Evolutionary conservation across 2,888 invertebrate species (phyloP).

Genomic region (Mythimna loreyi): DNA sequence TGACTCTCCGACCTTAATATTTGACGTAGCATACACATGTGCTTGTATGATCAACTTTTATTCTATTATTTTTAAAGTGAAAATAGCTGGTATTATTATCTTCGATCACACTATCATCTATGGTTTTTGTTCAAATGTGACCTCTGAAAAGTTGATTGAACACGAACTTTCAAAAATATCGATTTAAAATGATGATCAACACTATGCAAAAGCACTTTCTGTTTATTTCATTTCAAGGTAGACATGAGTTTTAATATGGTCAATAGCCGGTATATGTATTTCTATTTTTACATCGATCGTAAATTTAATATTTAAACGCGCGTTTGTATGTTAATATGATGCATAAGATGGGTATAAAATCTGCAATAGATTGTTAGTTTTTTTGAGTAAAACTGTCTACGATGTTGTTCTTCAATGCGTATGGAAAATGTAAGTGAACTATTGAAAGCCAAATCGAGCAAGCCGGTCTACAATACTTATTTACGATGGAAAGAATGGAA

Average conservation of each 20-base stretch:
- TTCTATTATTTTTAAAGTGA: slow-evolving; percentile 58
- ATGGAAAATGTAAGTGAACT: neutral
- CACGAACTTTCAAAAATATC: slow-evolving; percentile 8
- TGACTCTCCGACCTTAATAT: slow-evolving; percentile 79
- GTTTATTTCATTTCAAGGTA: slow-evolving; percentile 40
- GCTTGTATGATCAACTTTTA: slow-evolving; percentile 53
- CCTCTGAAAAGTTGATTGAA: slow-evolving; percentile 4
- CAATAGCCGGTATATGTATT: slow-evolving; percentile 18
- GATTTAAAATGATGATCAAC: neutral
- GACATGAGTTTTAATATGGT: slow-evolving; percentile 24
- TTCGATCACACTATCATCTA: slow-evolving; percentile 15
- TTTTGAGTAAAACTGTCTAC: slow-evolving; percentile 2
- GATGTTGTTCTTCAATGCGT: slow-evolving; percentile 4
- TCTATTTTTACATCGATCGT: slow-evolving; percentile 13
- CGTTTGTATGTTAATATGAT: slow-evolving; percentile 41
- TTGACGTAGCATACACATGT: slow-evolving; percentile 68
- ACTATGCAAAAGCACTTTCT: slow-evolving; percentile 26
- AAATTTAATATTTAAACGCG: slow-evolving; percentile 46
- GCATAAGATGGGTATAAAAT: slow-evolving; percentile 36
- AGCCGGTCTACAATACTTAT: too few relatives aligned
- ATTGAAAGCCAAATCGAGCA: too few relatives aligned
- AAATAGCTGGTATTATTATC: slow-evolving; percentile 37
- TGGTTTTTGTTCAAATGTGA: neutral
- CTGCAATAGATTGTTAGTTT: slow-evolving; percentile 15
- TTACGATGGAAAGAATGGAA: too few relatives aligned